Evolutionary conservation across 2,888 invertebrate species (phyloP).

Genomic region (Pyralis farinalis): DNA sequence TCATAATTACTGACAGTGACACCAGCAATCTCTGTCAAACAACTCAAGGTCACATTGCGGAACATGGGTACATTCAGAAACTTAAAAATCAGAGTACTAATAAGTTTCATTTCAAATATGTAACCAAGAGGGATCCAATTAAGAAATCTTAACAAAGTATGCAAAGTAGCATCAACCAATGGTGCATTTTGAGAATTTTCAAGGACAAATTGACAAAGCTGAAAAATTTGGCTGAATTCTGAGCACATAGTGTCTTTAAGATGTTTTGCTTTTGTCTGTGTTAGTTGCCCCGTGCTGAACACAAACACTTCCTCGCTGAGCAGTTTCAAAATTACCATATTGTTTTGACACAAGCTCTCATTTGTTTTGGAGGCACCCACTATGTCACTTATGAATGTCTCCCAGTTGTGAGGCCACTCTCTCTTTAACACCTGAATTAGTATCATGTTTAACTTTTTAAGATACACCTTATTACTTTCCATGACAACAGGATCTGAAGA

Average conservation of each 20-base stretch:
- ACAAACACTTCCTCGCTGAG: constrained; percentile 99
- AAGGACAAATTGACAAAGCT: constrained; percentile 98
- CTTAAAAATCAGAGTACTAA: constrained; percentile 96
- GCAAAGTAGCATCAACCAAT: constrained; percentile 96
- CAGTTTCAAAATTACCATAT: constrained; percentile 98
- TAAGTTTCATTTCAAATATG: constrained; percentile 99
- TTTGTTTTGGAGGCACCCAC: constrained; percentile 99
- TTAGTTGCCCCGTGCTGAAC: constrained; percentile 98
- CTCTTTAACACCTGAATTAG: constrained; percentile 99
- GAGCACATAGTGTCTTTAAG: constrained; percentile 99
- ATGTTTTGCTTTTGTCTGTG: constrained; percentile 99
- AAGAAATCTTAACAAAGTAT: constrained; percentile 96
- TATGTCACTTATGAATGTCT: constrained; percentile 98
- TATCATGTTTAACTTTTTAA: constrained; percentile 99
- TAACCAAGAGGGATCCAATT: constrained; percentile 99
- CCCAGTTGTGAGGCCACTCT: constrained; percentile 99
- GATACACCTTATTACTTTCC: constrained; percentile 96
- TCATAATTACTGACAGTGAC: constrained; percentile 95
- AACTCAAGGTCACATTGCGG: constrained; percentile 98
- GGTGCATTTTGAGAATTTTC: constrained; percentile 99
- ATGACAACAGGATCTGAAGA: constrained; percentile 94
- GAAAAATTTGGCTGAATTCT: constrained; percentile 99
- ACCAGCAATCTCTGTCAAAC: constrained; percentile 98
- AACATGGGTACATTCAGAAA: constrained; percentile 99
- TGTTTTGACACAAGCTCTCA: constrained; percentile 99